Evolutionary conservation across 2,888 invertebrate species (phyloP).

Genomic region (Hirtodrosophila duncani): DNA sequence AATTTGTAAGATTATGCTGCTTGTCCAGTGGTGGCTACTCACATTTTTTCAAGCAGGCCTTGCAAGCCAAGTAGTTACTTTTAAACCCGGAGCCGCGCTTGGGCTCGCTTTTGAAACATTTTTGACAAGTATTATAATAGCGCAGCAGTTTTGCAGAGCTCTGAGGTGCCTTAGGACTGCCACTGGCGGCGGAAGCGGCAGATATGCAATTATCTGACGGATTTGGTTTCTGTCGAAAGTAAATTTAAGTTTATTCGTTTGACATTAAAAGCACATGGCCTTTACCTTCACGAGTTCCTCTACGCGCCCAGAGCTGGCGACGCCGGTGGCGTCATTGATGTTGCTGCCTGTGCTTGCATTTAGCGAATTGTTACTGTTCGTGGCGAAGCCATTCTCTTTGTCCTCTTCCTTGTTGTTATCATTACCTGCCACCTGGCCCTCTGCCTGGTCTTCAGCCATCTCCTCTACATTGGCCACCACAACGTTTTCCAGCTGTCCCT

Average conservation of each 20-base stretch:
- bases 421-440: background rate
- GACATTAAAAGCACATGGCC: background rate
- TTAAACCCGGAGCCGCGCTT: constrained; percentile 69
- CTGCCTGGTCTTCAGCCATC: background rate
- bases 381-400: constrained; percentile 17
- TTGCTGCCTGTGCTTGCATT: constrained; percentile 13
- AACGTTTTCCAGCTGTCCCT: too few species aligned
- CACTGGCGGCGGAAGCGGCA: constrained; percentile 7
- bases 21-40: constrained; percentile 18
- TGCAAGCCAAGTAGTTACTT: constrained; percentile 69
- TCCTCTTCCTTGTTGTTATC: constrained; percentile 41
- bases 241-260: background rate
- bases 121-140: constrained; percentile 52
- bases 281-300: constrained; percentile 76
- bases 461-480: background rate
- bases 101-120: constrained; percentile 62
- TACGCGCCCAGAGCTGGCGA: constrained; percentile 69
- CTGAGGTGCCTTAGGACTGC: background rate
- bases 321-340: constrained; percentile 25
- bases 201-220: constrained; percentile 90
- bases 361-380: constrained; percentile 2
- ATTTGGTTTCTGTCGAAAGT: constrained; percentile 83
- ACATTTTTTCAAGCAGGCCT: constrained; percentile 66
- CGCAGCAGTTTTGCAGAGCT: constrained; percentile 10
- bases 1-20: too few species aligned